Base-by-base conservation (phyloP, 2,113 vertebrate genomes). In the Chaenocephalus aceratus region DNA sequence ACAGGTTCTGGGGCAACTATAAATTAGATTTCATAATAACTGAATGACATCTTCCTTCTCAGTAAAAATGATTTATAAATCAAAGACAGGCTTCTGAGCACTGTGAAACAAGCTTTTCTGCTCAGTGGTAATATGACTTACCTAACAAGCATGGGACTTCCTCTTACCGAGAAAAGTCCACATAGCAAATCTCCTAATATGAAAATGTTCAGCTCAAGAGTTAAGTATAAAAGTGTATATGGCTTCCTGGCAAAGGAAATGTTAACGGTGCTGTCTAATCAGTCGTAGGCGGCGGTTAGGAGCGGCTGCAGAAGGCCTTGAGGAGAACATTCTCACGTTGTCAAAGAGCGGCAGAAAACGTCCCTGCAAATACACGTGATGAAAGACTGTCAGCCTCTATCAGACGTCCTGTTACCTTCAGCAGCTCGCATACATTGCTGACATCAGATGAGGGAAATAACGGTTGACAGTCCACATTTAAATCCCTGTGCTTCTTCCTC, bases 11-110 rank as follows among this genome's bases (percentile, higher is more conserved):
- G 69, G 83, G 77, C 63, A 87, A 85, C 68, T 72, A 56, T 72
- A 82, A 90, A 88, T 86, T 86, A 83, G 81, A 92, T 83, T 90
- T 82, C 64, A 88, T 48, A 89, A 88, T 86, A 80, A 86, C 68
- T 82, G 76, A 91, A 84, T 89, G 79, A 79, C 87, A 88, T 85
- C 88, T 91, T 79, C 52, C 65, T 86, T 83, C 77, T 78, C 44
- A 63, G 67, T 78, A 60, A 71, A 89, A 88, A 88, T 88, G 59
- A 87, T 90, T 86, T 88, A 85, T 74, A 82, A 90, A 73, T 88
- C 69, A 80, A 82, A 89, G 80, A 72, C 60, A 3, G 79, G 44
- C 82, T 86, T 84, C 63, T 77, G n/a, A 86, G 86, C 85, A 10
- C 80, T 89, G 85, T 88, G 84, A 92, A 90, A 91, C 85, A 51